Base-by-base conservation (phyloP, 2,113 vertebrate species). In the Verasper variegatus region DNA sequence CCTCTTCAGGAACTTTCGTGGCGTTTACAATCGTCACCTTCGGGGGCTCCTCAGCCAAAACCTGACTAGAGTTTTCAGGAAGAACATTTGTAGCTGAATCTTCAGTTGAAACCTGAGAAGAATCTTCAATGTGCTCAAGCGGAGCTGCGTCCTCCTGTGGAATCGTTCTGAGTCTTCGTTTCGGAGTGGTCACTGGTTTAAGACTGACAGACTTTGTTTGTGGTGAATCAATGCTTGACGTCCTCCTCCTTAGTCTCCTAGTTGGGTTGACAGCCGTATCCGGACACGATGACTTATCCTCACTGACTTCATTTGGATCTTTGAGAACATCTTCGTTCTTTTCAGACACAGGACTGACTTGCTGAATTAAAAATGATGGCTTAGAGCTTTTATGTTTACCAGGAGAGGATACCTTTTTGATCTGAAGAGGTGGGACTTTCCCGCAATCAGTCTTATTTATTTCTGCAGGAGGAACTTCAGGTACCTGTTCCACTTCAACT, bases 371-470 rank as follows among this genome's bases (percentile, higher is more conserved):
- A 86, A 95, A 92, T 20, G 94, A 94, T 11, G 92, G 93, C 74
- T 93, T 95, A 66, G 91, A 90, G 74, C 88, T 92, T 83, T 89
- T 93, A 55, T 77, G 87, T 84, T 93, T 94, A 27, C 92, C 90
- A 14, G 94, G 94, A 68, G 94, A 95, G 21, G 92, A 93, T 13
- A 94, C 90, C 68, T 94, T 91, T 83, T 95, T 95, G 37, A 94
- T 94, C 76, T 95, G 93, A 76, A 94, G 89, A n/a, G 93, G 92
- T 35, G 92, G 93, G n/a, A 94, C 81, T 91, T 92, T 88, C 17
- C 69, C 68, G 8, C 63, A 69, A 31, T 93, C 92, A 0, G 11
- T 73, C 81, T 91, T 89, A 37, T 67, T 58, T 1, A 61, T 72
- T 68, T 90, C 90, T 65, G 90, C 84, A 15, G 77, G 73, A 57